Conservation (phyloP, 2,888 invertebrate species). For the Agapetus fuscipes region DNA sequence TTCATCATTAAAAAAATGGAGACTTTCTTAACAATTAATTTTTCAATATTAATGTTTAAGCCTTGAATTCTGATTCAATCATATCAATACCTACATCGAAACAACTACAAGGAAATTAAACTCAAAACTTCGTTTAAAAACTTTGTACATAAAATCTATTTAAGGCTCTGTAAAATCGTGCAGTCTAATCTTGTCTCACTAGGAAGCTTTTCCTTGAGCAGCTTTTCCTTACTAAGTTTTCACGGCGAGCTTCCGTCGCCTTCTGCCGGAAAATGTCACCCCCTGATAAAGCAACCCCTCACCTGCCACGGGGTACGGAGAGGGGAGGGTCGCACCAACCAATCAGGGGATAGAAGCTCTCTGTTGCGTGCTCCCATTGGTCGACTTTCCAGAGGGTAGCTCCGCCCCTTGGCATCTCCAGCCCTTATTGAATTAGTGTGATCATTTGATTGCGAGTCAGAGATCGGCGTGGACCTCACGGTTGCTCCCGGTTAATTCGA, state of each 20-base stretch:
- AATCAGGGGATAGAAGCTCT: no score
- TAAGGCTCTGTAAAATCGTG: no score
- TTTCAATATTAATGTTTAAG: no score
- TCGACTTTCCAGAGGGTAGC: slow-evolving; percentile 30
- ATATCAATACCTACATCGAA: no score
- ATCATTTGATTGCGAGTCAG: slow-evolving; percentile 59
- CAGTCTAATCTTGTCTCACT: no score
- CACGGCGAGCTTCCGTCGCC: background rate
- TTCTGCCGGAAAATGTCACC: background rate
- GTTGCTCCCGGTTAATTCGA: slow-evolving; percentile 27
- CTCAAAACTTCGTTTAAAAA: no score
- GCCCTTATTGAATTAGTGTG: slow-evolving; percentile 72
- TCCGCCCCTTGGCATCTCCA: slow-evolving; percentile 44
- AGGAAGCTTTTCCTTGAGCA: background rate
- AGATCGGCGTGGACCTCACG: slow-evolving; percentile 33
- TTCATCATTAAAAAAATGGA: no score
- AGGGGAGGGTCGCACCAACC: no score
- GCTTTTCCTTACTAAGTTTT: background rate
- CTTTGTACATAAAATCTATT: no score
- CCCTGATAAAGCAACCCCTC: background rate
- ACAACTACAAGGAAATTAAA: no score
- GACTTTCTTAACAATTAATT: no score
- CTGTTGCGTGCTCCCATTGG: slow-evolving; percentile 24
- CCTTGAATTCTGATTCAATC: no score
- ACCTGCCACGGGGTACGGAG: background rate